A percentile compares a stretch with the other conserved stretches of the same genome.
phyloP scores from a whole-genome alignment of 1,140 invertebrate genomes.

The Bombus pascuorum region DNA sequence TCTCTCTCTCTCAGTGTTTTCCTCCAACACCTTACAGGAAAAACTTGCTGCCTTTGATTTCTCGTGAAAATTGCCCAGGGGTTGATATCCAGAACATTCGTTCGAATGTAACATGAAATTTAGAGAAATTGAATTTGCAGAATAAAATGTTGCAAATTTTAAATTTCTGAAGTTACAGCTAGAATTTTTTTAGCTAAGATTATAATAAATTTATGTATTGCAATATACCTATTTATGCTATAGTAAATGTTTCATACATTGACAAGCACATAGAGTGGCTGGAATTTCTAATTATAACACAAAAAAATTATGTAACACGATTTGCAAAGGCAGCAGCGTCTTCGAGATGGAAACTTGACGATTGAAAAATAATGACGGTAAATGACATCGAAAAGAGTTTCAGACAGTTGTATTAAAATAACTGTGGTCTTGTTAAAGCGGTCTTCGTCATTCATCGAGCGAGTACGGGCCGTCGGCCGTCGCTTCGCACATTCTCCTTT shows the following conservation, averaged over 20 bases:
- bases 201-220: too few species aligned
- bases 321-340: not conserved
- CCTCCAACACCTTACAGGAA: not conserved
- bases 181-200: not conserved
- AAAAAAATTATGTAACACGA: not conserved
- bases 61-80: not conserved
- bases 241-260: not conserved
- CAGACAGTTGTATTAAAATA: constrained; percentile 58
- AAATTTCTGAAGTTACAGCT: not conserved
- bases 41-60: not conserved
- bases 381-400: not conserved
- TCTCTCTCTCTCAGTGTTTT: too few species aligned
- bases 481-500: constrained; percentile 72
- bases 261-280: too few species aligned
- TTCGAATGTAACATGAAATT: not conserved
- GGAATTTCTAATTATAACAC: not conserved
- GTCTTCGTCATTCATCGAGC: constrained; percentile 76
- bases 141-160: not conserved
- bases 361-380: too few species aligned
- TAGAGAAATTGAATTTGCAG: not conserved
- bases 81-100: too few species aligned
- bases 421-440: constrained; percentile 43
- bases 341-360: too few species aligned
- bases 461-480: constrained; percentile 76
- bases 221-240: too few species aligned